A percentile compares a stretch with the other conserved stretches of the same genome.
Evolutionary conservation across 2,888 invertebrate genomes (phyloP).

Genomic region (Aproaerema taeniolella): DNA sequence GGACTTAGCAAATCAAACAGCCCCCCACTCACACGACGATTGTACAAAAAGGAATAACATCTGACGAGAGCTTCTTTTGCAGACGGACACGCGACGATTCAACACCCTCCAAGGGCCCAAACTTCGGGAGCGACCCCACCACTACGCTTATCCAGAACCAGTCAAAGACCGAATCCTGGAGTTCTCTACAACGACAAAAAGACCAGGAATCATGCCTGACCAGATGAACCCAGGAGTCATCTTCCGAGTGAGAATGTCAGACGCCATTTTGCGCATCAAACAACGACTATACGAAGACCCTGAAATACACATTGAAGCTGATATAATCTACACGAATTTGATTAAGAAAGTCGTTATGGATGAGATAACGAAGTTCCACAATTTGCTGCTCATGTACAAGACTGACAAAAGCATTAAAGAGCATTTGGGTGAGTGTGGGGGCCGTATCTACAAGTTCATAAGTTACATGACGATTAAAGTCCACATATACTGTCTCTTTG

Average conservation of each 20-base stretch:
- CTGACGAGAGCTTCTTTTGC: no score
- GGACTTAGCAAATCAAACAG: constrained; percentile 11
- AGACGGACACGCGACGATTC: constrained; percentile 46
- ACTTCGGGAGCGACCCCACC: constrained; percentile 57
- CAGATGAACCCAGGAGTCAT: constrained; percentile 69
- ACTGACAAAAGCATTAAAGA: constrained; percentile 66
- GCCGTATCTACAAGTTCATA: constrained; percentile 66
- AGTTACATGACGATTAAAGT: constrained; percentile 71
- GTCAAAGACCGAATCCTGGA: constrained; percentile 59
- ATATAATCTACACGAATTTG: constrained; percentile 65
- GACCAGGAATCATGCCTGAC: constrained; percentile 59
- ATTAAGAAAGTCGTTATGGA: constrained; percentile 69
- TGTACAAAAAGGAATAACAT: no score
- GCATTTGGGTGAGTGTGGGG: constrained; percentile 66
- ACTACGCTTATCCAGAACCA: constrained; percentile 65
- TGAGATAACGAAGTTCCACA: constrained; percentile 68
- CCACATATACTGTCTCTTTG: constrained; percentile 66
- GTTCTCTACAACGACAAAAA: constrained; percentile 52
- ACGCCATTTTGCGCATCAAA: constrained; percentile 63
- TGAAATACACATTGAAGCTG: constrained; percentile 62
- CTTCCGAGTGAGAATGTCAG: constrained; percentile 65
- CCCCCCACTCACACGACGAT: constrained; percentile 29
- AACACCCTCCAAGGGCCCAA: constrained; percentile 51
- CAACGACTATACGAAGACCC: constrained; percentile 70
- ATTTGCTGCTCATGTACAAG: constrained; percentile 61